These are phyloP conservation scores for Ferdinandea cuprea DNA, from an alignment of 2,888 invertebrate genomes.

Conservation along the genomic window DNA sequence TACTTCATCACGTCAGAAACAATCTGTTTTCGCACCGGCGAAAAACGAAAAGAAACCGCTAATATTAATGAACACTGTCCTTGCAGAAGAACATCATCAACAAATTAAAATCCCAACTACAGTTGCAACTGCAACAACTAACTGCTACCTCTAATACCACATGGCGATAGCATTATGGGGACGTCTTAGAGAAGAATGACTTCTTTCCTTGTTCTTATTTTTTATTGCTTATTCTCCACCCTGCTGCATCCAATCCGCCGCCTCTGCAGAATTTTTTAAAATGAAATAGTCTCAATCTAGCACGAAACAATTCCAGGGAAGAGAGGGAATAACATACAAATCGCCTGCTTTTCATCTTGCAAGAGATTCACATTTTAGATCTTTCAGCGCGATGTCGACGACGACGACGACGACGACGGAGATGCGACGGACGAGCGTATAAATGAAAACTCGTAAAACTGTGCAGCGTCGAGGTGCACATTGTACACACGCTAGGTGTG, in stretches of 20 bases:
- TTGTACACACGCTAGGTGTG: slow-evolving; percentile 35
- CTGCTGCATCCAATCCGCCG: not conserved
- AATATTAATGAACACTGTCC: slow-evolving; percentile 67
- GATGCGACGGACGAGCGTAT: slow-evolving; percentile 17
- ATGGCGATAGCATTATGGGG: slow-evolving; percentile 25
- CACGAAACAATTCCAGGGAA: slow-evolving; percentile 67
- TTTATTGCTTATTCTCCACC: not conserved
- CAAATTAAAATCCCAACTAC: slow-evolving; percentile 62
- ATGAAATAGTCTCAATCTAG: slow-evolving; percentile 60
- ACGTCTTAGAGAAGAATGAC: slow-evolving; percentile 24
- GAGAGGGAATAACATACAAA: slow-evolving; percentile 23
- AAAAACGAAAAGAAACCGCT: slow-evolving; percentile 15
- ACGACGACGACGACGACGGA: slow-evolving; percentile 8
- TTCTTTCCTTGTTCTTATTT: slow-evolving; percentile 4
- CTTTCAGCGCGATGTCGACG: slow-evolving; percentile 38
- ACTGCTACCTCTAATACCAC: slow-evolving; percentile 41
- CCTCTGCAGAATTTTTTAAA: slow-evolving; percentile 25
- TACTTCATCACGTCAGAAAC: slow-evolving; percentile 45
- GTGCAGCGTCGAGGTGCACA: slow-evolving; percentile 35
- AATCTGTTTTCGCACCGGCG: slow-evolving; percentile 1
- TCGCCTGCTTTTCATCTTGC: slow-evolving; percentile 37
- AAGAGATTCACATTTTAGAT: slow-evolving; percentile 22
- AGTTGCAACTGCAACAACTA: slow-evolving; percentile 56
- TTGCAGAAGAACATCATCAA: slow-evolving; percentile 51
- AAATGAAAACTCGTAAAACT: slow-evolving; percentile 46